Evolutionary conservation across 2,888 invertebrate genomes (phyloP).

Genomic region (Acleris sparsana): DNA sequence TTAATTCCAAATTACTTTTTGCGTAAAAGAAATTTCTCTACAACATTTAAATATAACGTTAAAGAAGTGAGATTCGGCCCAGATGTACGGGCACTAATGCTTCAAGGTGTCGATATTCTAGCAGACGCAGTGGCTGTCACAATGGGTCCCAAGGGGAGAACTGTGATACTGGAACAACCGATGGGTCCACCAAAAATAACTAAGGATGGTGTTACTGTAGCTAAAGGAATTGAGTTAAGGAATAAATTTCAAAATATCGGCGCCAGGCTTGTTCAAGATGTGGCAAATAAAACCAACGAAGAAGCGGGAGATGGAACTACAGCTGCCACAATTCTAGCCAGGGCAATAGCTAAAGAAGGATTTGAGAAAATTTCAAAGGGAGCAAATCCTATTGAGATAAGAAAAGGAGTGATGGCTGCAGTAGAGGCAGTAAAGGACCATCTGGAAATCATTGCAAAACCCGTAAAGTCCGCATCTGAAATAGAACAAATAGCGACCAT

Average conservation of each 20-base stretch:
- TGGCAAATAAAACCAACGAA: constrained; percentile 99
- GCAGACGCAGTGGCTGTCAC: constrained; percentile 99
- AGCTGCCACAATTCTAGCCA: constrained; percentile 97
- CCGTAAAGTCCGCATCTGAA: constrained; percentile 97
- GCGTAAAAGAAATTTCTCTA: constrained; percentile 40
- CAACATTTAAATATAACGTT: constrained; percentile 81
- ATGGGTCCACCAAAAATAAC: constrained; percentile 99
- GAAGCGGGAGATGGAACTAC: constrained; percentile 99
- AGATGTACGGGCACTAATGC: constrained; percentile 96
- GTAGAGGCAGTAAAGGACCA: constrained; percentile 94
- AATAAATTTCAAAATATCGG: constrained; percentile 99
- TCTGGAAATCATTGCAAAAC: constrained; percentile 93
- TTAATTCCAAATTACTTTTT: constrained; percentile 40
- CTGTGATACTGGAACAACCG: constrained; percentile 98
- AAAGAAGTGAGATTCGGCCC: constrained; percentile 99
- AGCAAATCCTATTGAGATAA: constrained; percentile 97
- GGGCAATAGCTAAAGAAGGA: constrained; percentile 98
- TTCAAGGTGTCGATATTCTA: constrained; percentile 98
- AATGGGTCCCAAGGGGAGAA: constrained; percentile 99
- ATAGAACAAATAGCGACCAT: constrained; percentile 99
- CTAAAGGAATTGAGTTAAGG: constrained; percentile 97
- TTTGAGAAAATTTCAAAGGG: constrained; percentile 98
- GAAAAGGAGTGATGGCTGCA: constrained; percentile 95
- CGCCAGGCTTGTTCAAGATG: constrained; percentile 98
- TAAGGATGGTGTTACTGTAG: constrained; percentile 99